These are phyloP conservation scores for Acanthochromis polyacanthus DNA, from an alignment of 2,113 vertebrate genomes.

Conservation along the genomic window DNA sequence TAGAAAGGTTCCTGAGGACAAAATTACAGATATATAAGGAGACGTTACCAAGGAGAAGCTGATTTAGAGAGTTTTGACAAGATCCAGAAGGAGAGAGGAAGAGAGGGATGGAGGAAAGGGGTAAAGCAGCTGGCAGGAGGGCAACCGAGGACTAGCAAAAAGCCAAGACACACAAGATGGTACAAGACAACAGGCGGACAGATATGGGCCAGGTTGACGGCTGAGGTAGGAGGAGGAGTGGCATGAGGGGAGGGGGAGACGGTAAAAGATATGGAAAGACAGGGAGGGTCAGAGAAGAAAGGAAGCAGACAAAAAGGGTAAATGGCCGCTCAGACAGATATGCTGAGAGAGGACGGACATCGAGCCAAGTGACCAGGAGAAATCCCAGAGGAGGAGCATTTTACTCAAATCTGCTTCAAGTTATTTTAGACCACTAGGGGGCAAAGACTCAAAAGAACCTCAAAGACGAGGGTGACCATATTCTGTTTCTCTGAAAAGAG, in stretches of 20 bases:
- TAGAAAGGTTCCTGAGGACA: conserved; percentile 37
- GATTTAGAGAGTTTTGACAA: conserved; percentile 65
- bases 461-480: no score
- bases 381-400: no score
- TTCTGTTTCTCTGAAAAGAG: no score
- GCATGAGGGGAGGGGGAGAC: conserved; percentile 16
- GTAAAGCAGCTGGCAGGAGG: conserved; percentile 60
- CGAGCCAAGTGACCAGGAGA: conserved; percentile 1
- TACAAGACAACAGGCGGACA: conserved; percentile 68
- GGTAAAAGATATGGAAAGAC: conserved; percentile 43
- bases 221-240: conserved; percentile 48
- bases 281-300: conserved; percentile 37
- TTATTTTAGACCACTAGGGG: not conserved
- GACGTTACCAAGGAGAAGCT: conserved; percentile 24
- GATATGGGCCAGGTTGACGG: conserved; percentile 72
- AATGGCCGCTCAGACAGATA: conserved; percentile 43
- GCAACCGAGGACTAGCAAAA: conserved; percentile 60
- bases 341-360: conserved; percentile 31
- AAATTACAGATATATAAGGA: conserved; percentile 16
- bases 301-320: conserved; percentile 48
- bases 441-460: no score
- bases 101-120: conserved; percentile 17
- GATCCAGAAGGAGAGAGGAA: conserved; percentile 38
- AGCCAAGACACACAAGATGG: conserved; percentile 64
- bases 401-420: not conserved